Conservation (phyloP, 1,140 invertebrate species). For the Galleria mellonella region DNA sequence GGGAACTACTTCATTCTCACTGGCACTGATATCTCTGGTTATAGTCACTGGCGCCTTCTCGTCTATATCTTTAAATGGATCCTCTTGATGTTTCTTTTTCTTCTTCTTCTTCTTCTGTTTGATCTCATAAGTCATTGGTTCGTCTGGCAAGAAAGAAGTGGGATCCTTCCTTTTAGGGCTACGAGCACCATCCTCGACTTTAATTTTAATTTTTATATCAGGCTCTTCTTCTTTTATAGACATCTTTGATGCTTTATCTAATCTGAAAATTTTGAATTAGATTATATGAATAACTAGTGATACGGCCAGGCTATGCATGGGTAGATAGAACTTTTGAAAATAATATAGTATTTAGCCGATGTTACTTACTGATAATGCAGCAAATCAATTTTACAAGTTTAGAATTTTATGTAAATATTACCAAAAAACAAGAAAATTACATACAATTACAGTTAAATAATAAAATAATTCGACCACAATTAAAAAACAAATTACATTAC, state of each 20-base stretch:
- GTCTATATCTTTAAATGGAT: constrained; percentile 59
- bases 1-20: constrained; percentile 1
- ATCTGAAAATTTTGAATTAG: not conserved
- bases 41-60: constrained; percentile 21
- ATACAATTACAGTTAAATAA: too few relatives aligned
- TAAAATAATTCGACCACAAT: too few relatives aligned
- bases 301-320: too few relatives aligned
- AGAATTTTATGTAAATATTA: too few relatives aligned
- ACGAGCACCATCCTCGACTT: constrained; percentile 5
- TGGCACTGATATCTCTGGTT: constrained; percentile 9
- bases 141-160: constrained; percentile 52
- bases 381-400: not conserved
- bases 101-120: constrained; percentile 64
- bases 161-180: constrained; percentile 38
- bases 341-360: constrained; percentile 16
- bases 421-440: too few relatives aligned
- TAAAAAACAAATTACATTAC: too few relatives aligned
- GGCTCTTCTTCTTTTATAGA: constrained; percentile 15
- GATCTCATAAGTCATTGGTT: constrained; percentile 58
- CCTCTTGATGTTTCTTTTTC: constrained; percentile 44
- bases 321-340: too few relatives aligned
- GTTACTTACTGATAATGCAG: constrained; percentile 47
- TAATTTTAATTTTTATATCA: constrained; percentile 22
- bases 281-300: too few relatives aligned
- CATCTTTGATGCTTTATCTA: constrained; percentile 1